Evolutionary conservation across 2,888 invertebrate species (phyloP), one percentile per base, ranked within the genome.

Genomic region (Apocheima hispidaria): DNA sequence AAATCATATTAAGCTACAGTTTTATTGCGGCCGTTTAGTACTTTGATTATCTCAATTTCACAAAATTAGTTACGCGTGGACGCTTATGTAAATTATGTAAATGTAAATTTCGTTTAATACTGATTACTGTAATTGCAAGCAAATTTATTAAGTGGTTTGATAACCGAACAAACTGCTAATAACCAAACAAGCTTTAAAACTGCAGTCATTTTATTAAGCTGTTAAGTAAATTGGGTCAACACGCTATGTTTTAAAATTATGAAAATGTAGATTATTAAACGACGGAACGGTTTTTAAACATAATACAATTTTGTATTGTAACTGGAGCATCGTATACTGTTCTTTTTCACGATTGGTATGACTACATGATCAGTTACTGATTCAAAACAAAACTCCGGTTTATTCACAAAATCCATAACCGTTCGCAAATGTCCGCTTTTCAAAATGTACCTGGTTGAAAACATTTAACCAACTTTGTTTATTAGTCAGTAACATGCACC

Each of bases 1-100:
- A 38, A 38, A 41, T 4, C 21, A 5, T 6, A 41, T 41, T 4
- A 3, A n/a, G 12, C 21, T 21, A 21, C 21, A 41, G 10, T 41
- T 41, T 21, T 2, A 41, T n/a, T 41, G 12, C 9, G 1, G 14
- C 23, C 4, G 26, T 41, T 41, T 35, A 52, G 36, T 26, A 63
- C 50, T 61, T 53, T 16, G 50, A 59, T 60, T 63, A 54, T 53
- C 55, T 59, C 51, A 62, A 52, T 35, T 50, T 41, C 51, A 61
- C 65, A 59, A 64, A 60, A 60, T 66, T 62, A 65, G 67, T 65
- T 60, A 56, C 14, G 51, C 54, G 43, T 46, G 49, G 38, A 26
- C 33, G 54, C 41, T 60, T 59, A 56, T 40, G 59, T 51, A 60
- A n/a, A n/a, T n/a, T n/a, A n/a, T n/a, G n/a, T n/a, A n/a, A n/a